Evolutionary conservation across 2,797 vertebrate species (phyloP).

Genomic region (Myotis myotis): DNA sequence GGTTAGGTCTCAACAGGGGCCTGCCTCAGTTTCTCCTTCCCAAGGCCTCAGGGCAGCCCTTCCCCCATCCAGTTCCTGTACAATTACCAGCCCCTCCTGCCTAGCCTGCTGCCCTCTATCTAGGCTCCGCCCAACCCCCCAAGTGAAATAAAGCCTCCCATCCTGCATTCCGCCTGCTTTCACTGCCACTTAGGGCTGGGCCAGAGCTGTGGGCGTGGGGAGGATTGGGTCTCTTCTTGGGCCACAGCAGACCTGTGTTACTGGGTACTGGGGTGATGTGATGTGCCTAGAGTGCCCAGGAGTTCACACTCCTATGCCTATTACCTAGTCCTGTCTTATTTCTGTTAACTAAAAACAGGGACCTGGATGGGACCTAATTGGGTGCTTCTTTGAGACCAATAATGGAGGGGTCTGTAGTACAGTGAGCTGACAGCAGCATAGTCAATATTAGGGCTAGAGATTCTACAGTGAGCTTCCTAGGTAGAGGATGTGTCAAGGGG

Average conservation of each 20-base stretch:
- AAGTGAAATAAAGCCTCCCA: too few relatives aligned
- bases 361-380: not conserved
- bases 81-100: not conserved
- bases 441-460: not conserved
- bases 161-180: not conserved
- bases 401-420: not conserved
- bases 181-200: not conserved
- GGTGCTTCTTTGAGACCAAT: not conserved
- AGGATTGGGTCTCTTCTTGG: not conserved
- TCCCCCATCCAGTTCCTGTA: not conserved
- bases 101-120: constrained; percentile 30
- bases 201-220: not conserved
- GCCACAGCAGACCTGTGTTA: not conserved
- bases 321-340: not conserved
- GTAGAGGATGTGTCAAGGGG: not conserved
- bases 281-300: not conserved
- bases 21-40: constrained; percentile 44
- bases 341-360: not conserved
- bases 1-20: not conserved
- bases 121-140: not conserved
- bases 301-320: too few relatives aligned
- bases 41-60: constrained; percentile 30
- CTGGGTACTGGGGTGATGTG: not conserved
- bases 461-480: not conserved
- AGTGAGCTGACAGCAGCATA: too few relatives aligned